These are phyloP conservation scores for Pangasius djambal DNA, from an alignment of 2,797 vertebrate species.

Conservation along the genomic window DNA sequence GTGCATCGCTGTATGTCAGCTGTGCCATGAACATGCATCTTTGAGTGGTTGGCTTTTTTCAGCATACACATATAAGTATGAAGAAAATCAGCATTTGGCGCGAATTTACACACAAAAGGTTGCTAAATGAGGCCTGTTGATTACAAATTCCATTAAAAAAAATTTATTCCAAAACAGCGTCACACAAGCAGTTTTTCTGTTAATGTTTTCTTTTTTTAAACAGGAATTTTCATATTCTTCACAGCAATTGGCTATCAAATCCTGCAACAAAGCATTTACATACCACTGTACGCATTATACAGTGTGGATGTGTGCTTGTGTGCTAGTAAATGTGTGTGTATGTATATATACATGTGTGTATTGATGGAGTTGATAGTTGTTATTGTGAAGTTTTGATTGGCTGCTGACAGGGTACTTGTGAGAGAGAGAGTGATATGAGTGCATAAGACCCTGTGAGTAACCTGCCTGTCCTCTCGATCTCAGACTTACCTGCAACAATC, in stretches of 20 bases:
- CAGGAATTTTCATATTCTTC: conserved; percentile 19
- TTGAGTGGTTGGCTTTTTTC: background rate
- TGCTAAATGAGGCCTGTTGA: conserved; percentile 14
- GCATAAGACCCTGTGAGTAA: conserved; percentile 57
- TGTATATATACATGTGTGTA: background rate
- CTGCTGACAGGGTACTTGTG: conserved; percentile 35
- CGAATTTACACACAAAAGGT: background rate
- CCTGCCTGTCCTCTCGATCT: conserved; percentile 66
- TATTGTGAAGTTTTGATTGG: conserved; percentile 40
- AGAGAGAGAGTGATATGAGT: conserved; percentile 48
- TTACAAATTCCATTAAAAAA: too few relatives aligned
- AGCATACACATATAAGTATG: background rate
- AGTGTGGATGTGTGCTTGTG: conserved; percentile 11
- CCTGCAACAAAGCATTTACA: conserved; percentile 11
- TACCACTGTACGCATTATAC: background rate
- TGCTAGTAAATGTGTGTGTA: background rate
- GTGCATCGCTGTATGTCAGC: background rate
- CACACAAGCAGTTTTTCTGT: background rate
- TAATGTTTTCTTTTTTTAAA: background rate
- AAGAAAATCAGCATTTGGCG: background rate
- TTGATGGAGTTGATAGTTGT: conserved; percentile 27
- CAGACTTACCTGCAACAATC: conserved; percentile 97
- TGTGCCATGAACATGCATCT: background rate
- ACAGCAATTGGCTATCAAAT: conserved; percentile 14
- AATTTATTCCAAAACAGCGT: background rate